Evolutionary conservation across 1,140 invertebrate species (phyloP), one percentile per base, ranked within the genome.

Genomic region (Branchinecta lynchi): DNA sequence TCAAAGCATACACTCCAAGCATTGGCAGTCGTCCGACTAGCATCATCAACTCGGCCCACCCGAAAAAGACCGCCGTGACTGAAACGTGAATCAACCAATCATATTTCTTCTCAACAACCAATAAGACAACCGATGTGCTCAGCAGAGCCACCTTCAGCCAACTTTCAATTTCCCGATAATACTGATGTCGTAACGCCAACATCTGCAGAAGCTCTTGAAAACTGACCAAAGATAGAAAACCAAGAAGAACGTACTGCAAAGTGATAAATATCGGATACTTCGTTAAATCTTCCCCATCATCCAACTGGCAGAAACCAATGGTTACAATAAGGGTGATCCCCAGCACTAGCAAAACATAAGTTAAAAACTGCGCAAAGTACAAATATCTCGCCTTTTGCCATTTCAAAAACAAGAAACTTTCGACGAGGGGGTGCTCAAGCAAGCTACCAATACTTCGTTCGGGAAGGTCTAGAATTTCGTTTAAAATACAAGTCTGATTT

Each of bases 321-420:
- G 69, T n/a, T 7, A 71, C 71, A 32, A 70, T 65, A n/a, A 65
- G 44, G 17, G 71, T 70, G 9, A 71, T 66, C 3, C 71, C 71
- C 7, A 78, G 68, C 2, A 82, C 79, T 71, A 82, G 82, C 0
- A 80, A 70, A 3, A 76, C 74, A 71, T 83, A 83, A 3, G 80
- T 71, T 8, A 78, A 65, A 20, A 79, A 74, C n/a, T 81, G 72
- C 43, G 78, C 45, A 15, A 78, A 75, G 72, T 83, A 83, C 60
- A 80, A 80, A 68, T 78, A 77, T 21, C 80, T 73, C 9, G 81
- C 74, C 44, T 78, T 79, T 67, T 78, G 80, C 82, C 82, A 84
- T 75, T 84, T 83, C n/a, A 84, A 75, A 70, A 77, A 79, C 0
- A 84, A 74, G 73, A 81, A 83, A 70, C 80, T 80, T 74, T 84